Evolutionary conservation across 2,888 invertebrate genomes (phyloP), one percentile per base, ranked within the genome.

Genomic region (Pterostichus madidus): DNA sequence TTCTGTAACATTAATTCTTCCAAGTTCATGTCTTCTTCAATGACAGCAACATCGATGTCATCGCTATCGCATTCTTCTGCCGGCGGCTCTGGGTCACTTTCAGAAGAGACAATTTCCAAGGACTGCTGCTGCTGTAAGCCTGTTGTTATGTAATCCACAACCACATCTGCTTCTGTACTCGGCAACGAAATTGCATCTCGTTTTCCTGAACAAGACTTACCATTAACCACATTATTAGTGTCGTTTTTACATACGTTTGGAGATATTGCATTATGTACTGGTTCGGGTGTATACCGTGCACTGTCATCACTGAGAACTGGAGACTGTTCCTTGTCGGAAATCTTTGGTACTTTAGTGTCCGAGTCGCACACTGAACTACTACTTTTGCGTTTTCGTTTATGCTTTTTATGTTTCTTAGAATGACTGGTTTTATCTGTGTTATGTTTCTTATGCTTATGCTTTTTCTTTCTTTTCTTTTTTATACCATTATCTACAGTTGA

Each of bases 1-100:
- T 97, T 97, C 88, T 97, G 97, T 87, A 94, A 94, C 96, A 97
- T 97, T 83, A 97, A 90, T 85, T 97, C 97, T 87, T 97, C 97
- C 35, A 97, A 90, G 88, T 97, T 96, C 86, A 97, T 93, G 86
- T 96, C 96, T 85, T 96, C 96, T 88, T 96, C 96, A 83, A 96
- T 94, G 83, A 95, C 93, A 7, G 93, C 92, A 83, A 96, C 92
- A 85, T 93, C 92, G 39, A 92, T 92, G 85, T 95, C 95, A 39
- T 95, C 94, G 87, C 94, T 94, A 13, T 92, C 93, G 86, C 93
- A 93, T 87, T 94, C 94, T 76, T 91, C 92, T 86, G 92, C 92
- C 84, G 91, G 90, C 75, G 92, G 92, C 75, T 90, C 90, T 86
- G 93, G 93, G 86, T 93, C 93, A 32, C 93, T 93, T 84, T 93